phyloP scores from a whole-genome alignment of 1,140 invertebrate genomes.

The Tigriopus japonicus region DNA sequence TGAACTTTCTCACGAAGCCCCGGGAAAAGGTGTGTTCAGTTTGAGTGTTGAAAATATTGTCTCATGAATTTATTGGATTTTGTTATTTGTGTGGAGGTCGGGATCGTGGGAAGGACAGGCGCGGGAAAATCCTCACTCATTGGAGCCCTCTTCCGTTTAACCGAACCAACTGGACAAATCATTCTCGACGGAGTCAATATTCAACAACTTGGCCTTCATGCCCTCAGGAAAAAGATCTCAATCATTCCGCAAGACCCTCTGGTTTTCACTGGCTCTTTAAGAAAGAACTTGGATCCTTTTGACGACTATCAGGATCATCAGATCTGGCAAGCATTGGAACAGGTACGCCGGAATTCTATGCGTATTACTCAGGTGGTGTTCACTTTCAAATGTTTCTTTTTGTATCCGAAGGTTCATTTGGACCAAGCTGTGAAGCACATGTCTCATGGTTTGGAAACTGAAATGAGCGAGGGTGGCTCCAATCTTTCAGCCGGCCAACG shows the following conservation, averaged over 20 bases:
- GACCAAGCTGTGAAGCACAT: background rate
- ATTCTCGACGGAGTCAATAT: slow-evolving; percentile 47
- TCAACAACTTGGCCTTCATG: slow-evolving; percentile 40
- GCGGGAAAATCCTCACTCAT: slow-evolving; percentile 81
- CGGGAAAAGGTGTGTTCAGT: slow-evolving; percentile 4
- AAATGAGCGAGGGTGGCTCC: slow-evolving; percentile 31
- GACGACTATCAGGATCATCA: slow-evolving; percentile 44
- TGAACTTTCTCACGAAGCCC: background rate
- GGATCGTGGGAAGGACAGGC: slow-evolving; percentile 68
- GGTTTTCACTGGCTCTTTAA: slow-evolving; percentile 53
- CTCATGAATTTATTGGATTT: too few relatives aligned
- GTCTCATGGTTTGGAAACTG: background rate
- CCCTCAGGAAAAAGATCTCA: slow-evolving; percentile 47
- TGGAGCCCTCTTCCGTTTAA: slow-evolving; percentile 53
- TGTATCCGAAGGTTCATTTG: background rate
- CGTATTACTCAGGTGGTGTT: too few relatives aligned
- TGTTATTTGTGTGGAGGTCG: slow-evolving; percentile 32
- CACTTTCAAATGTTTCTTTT: background rate
- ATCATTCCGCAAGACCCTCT: slow-evolving; percentile 50
- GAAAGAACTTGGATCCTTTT: slow-evolving; percentile 75
- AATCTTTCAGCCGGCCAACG: slow-evolving; percentile 35
- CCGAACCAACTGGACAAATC: slow-evolving; percentile 43
- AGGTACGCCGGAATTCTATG: background rate
- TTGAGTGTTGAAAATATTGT: too few relatives aligned
- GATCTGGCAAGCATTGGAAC: slow-evolving; percentile 44